Conservation (phyloP, 2,888 invertebrate genomes). For the Didymodactylos carnosus region DNA sequence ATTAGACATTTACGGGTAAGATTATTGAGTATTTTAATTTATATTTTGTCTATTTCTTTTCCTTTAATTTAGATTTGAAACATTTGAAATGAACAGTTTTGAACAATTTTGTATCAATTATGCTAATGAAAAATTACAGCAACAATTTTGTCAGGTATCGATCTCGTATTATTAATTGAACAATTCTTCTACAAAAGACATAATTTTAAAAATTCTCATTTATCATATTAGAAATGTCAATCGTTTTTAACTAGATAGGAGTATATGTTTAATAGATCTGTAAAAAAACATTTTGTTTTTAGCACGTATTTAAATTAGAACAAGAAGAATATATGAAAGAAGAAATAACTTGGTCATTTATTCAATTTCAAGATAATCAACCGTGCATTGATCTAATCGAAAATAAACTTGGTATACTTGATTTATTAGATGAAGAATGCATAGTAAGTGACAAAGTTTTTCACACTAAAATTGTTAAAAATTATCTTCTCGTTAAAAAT, state of each 20-base stretch:
- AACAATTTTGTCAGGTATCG: conserved; percentile 32
- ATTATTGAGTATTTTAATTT: conserved; percentile 82
- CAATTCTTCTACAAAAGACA: too few relatives aligned
- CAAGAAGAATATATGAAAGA: conserved; percentile 94
- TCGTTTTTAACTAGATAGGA: not conserved
- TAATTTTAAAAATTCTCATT: too few relatives aligned
- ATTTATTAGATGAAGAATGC: conserved; percentile 88
- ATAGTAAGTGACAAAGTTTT: conserved; percentile 30
- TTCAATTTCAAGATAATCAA: conserved; percentile 95
- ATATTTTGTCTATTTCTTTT: conserved; percentile 59
- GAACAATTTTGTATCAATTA: conserved; percentile 99
- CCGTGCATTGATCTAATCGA: conserved; percentile 96
- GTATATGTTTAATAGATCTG: not conserved
- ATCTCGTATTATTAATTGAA: too few relatives aligned
- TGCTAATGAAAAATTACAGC: conserved; percentile 93
- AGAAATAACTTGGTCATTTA: conserved; percentile 90
- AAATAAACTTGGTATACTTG: conserved; percentile 70
- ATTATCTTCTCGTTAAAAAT: too few relatives aligned
- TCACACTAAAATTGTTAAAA: too few relatives aligned
- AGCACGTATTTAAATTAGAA: conserved; percentile 89
- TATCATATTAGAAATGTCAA: too few relatives aligned
- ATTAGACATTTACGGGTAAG: conserved; percentile 71
- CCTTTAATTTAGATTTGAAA: conserved; percentile 10
- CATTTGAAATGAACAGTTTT: conserved; percentile 78
- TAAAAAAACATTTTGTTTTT: conserved; percentile 13